Conservation (phyloP, 2,888 invertebrate genomes). For the Drosophila kuntzei region DNA sequence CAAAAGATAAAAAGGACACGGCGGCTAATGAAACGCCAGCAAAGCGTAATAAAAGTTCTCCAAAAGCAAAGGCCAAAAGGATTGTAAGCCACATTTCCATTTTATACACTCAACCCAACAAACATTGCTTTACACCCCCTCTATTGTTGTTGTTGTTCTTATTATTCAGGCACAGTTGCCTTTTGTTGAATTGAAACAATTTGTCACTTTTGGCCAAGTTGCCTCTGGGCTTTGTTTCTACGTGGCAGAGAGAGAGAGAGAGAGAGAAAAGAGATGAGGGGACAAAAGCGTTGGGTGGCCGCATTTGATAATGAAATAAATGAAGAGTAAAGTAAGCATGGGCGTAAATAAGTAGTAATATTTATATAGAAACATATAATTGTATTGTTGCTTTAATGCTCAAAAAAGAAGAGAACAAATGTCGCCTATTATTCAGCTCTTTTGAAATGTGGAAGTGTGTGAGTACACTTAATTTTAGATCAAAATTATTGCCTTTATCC, state of each 20-base stretch:
- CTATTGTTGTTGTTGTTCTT: constrained; percentile 48
- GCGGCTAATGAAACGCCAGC: constrained; percentile 73
- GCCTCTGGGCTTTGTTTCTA: constrained; percentile 60
- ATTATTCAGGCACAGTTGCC: constrained; percentile 58
- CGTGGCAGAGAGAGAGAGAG: neutral
- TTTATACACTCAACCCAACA: constrained; percentile 19
- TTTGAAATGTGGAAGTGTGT: neutral
- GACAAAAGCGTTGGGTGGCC: constrained; percentile 1
- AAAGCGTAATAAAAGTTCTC: constrained; percentile 56
- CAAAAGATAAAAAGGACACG: constrained; percentile 77
- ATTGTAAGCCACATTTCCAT: constrained; percentile 64
- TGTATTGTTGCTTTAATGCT: constrained; percentile 19
- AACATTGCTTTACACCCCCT: constrained; percentile 34
- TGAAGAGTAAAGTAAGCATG: constrained; percentile 61
- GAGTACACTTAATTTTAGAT: constrained; percentile 1
- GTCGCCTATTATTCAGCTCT: constrained; percentile 6
- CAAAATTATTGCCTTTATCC: neutral
- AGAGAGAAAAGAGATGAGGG: too few species aligned
- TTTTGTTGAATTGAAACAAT: constrained; percentile 81
- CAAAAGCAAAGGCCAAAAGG: constrained; percentile 52
- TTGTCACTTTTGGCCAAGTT: constrained; percentile 75
- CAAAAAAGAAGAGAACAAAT: constrained; percentile 4
- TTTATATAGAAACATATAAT: constrained; percentile 40
- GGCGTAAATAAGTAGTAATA: constrained; percentile 51
- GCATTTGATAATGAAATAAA: constrained; percentile 76